Evolutionary conservation across 2,113 vertebrate genomes (phyloP).

Genomic region (Ursus arctos): DNA sequence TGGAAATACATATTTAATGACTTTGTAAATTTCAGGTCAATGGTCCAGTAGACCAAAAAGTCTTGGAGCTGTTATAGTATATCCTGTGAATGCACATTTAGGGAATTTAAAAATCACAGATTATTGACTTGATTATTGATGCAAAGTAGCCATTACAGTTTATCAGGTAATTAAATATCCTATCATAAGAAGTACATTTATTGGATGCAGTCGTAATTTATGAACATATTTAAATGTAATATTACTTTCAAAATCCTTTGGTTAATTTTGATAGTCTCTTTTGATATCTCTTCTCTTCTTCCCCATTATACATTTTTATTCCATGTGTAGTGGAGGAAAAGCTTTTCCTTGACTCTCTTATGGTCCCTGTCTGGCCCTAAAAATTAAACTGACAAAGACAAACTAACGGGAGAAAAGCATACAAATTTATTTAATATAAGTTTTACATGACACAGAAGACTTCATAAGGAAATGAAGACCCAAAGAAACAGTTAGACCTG

Average conservation of each 20-base stretch:
- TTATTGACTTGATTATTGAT: conserved; percentile 86
- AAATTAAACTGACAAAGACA: not conserved
- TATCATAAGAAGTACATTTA: conserved; percentile 78
- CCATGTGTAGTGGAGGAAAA: not conserved
- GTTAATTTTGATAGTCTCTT: conserved; percentile 66
- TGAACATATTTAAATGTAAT: conserved; percentile 75
- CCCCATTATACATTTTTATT: conserved; percentile 18
- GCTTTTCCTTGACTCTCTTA: not conserved
- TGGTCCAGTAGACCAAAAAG: conserved; percentile 75
- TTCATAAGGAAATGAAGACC: not conserved
- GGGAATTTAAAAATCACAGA: conserved; percentile 76
- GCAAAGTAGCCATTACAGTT: conserved; percentile 78
- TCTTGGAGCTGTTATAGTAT: conserved; percentile 53
- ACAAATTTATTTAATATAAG: not conserved
- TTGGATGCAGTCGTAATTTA: conserved; percentile 80
- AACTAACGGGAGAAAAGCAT: not conserved
- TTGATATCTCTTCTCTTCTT: conserved; percentile 29
- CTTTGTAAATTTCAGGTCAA: conserved; percentile 79
- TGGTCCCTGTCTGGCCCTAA: not conserved
- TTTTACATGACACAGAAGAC: not conserved
- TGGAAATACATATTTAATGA: conserved; percentile 82
- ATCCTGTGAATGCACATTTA: conserved; percentile 76
- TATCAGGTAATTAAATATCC: conserved; percentile 84
- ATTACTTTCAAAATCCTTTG: not conserved
- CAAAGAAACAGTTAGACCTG: not conserved